Percentiles rank a stretch among this genome's conserved stretches.
phyloP scores from a whole-genome alignment of 2,797 vertebrate genomes.

The Stomatorhinus walkeri region DNA sequence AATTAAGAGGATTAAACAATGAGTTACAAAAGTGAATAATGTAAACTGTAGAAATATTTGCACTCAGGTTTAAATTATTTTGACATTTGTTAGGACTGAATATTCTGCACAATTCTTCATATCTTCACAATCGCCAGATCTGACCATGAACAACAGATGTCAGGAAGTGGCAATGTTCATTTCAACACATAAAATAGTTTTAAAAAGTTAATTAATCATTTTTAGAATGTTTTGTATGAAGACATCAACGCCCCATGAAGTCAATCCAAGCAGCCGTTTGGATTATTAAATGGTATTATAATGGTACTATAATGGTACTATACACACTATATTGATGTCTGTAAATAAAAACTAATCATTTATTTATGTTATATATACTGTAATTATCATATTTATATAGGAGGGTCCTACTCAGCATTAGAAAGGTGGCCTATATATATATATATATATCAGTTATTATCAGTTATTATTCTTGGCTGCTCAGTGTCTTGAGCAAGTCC shows the following conservation, averaged over 20 bases:
- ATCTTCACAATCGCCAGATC: not conserved
- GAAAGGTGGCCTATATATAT: not conserved
- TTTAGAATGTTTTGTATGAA: not conserved
- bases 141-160: not conserved
- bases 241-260: not conserved
- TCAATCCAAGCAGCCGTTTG: not conserved
- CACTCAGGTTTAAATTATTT: not conserved
- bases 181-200: not conserved
- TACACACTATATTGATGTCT: not conserved
- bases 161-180: not conserved
- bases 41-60: not conserved
- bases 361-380: not conserved
- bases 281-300: not conserved
- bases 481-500: not conserved
- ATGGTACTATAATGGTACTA: too few species aligned
- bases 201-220: not conserved
- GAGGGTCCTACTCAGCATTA: not conserved
- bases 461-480: not conserved
- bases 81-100: not conserved
- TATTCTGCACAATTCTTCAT: not conserved
- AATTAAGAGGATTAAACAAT: not conserved
- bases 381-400: not conserved
- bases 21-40: not conserved
- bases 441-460: not conserved
- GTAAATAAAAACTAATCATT: not conserved